Evolutionary conservation across 2,888 invertebrate species (phyloP).

Genomic region (Scrobipalpa atriplicella): DNA sequence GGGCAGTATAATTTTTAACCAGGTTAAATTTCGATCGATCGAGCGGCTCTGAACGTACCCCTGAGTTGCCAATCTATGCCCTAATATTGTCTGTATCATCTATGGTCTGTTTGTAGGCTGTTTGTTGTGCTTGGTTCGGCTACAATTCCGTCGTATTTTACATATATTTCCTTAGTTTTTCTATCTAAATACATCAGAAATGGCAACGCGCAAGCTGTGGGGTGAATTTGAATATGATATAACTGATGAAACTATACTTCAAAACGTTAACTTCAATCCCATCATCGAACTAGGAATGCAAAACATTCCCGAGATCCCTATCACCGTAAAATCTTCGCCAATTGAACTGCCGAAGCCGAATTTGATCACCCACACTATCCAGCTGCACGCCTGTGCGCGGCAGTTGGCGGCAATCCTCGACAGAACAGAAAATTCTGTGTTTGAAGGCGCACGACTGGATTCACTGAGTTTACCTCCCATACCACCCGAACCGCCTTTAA

Average conservation of each 20-base stretch:
- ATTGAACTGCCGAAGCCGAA: slow-evolving; percentile 73
- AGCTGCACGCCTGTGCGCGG: slow-evolving; percentile 66
- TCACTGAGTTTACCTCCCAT: slow-evolving; percentile 60
- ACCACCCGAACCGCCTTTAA: slow-evolving; percentile 62
- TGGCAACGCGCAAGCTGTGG: slow-evolving; percentile 66
- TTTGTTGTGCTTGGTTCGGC: slow-evolving; percentile 1
- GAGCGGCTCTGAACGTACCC: too few species aligned
- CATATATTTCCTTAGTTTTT: not conserved
- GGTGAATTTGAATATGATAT: slow-evolving; percentile 70
- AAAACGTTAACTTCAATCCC: slow-evolving; percentile 76
- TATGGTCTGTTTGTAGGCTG: too few species aligned
- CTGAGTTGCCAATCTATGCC: too few species aligned
- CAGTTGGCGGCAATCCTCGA: slow-evolving; percentile 67
- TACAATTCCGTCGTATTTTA: not conserved
- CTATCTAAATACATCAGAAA: slow-evolving; percentile 31
- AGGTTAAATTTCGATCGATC: too few species aligned
- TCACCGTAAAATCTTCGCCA: slow-evolving; percentile 72
- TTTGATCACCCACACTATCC: slow-evolving; percentile 74
- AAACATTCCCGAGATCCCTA: slow-evolving; percentile 77
- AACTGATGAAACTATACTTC: slow-evolving; percentile 62
- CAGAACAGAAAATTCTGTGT: slow-evolving; percentile 63
- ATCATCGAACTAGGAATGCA: slow-evolving; percentile 79
- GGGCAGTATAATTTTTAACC: too few species aligned
- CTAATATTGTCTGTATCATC: too few species aligned
- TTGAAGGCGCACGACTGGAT: slow-evolving; percentile 62